Evolutionary conservation across 2,797 vertebrate genomes (phyloP).

Genomic region (Gambelia wislizenii): DNA sequence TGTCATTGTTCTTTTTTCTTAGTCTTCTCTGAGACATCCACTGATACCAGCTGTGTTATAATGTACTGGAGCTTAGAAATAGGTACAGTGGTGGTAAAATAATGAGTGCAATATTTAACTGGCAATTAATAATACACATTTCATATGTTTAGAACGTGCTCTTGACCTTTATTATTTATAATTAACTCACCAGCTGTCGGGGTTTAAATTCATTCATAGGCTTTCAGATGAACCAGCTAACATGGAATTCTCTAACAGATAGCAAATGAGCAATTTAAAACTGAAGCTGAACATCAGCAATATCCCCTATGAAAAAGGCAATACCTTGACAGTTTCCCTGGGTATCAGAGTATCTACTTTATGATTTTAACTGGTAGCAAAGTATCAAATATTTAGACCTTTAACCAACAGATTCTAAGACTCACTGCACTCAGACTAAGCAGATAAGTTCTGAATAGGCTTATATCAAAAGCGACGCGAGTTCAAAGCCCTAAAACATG

Average conservation of each 20-base stretch:
- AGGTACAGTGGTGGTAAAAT: conserved; percentile 40
- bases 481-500: neutral
- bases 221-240: neutral
- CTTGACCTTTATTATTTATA: conserved; percentile 59
- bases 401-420: conserved; percentile 1
- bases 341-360: neutral
- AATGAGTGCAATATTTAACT: conserved; percentile 60
- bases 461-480: neutral
- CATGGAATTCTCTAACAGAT: conserved; percentile 21
- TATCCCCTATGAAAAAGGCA: neutral
- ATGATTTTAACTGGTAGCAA: neutral
- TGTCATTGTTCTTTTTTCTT: neutral
- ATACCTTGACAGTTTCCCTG: neutral
- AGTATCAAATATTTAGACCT: neutral
- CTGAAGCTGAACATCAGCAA: neutral
- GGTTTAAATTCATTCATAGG: conserved; percentile 41
- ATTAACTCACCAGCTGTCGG: conserved; percentile 53
- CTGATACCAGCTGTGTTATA: neutral
- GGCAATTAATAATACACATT: conserved; percentile 67
- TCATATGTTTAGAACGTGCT: conserved; percentile 43
- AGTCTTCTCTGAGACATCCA: neutral
- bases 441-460: neutral
- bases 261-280: neutral
- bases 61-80: neutral
- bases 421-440: neutral